phyloP scores from a whole-genome alignment of 2,113 vertebrate species.

The Pavo muticus region DNA sequence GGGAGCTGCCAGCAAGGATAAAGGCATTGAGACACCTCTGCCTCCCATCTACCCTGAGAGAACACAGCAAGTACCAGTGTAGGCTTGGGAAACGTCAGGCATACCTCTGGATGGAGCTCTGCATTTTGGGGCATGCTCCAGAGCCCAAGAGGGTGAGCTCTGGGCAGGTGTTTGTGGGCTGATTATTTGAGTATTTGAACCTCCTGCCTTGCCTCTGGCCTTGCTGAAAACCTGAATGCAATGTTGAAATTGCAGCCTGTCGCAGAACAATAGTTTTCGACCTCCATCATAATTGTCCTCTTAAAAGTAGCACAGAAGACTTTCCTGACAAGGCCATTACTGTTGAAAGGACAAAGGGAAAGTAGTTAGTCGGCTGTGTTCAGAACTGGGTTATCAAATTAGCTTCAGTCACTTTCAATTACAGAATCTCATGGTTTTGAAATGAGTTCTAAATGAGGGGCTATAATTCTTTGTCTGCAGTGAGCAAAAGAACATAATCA shows the following conservation, averaged over 20 bases:
- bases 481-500: constrained; percentile 71
- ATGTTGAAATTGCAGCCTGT: constrained; percentile 14
- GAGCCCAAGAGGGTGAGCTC: fast-evolving
- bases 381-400: constrained; percentile 75
- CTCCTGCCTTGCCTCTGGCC: not conserved
- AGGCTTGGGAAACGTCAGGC: fast-evolving
- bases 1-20: not conserved
- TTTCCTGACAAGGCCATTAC: constrained; percentile 65
- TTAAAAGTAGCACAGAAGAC: constrained; percentile 62
- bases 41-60: not conserved
- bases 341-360: constrained; percentile 71
- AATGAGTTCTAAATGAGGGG: constrained; percentile 71
- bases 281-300: constrained; percentile 41
- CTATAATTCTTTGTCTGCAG: constrained; percentile 70
- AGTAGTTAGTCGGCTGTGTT: constrained; percentile 52
- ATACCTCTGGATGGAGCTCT: not conserved
- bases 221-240: not conserved
- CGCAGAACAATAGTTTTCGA: constrained; percentile 54
- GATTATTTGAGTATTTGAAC: not conserved
- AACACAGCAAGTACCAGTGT: fast-evolving
- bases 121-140: fast-evolving
- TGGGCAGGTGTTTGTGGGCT: not conserved
- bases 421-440: constrained; percentile 71
- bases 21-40: fast-evolving
- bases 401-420: constrained; percentile 76